Percentiles rank a stretch among this genome's conserved stretches.
Conservation (phyloP, 2,113 vertebrate species). For the Sarotherodon lohbergeri region DNA sequence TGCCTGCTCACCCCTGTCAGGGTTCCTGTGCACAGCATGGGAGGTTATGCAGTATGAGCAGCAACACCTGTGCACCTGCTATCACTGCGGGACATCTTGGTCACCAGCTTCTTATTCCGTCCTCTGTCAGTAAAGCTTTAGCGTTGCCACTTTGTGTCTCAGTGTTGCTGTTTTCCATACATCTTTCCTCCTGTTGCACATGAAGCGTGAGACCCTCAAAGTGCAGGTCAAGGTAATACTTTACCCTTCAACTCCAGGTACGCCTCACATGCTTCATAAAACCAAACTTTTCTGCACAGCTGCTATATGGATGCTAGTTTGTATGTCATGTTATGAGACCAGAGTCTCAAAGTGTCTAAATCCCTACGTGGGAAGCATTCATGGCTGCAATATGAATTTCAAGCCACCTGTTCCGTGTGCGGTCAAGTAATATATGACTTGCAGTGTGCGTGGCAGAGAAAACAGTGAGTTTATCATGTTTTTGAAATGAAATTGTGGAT, state of each 20-base stretch:
- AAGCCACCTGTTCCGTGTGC: not conserved
- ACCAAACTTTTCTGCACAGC: not conserved
- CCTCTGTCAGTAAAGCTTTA: not conserved
- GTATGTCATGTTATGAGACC: not conserved
- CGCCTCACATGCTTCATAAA: not conserved
- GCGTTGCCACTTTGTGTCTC: not conserved
- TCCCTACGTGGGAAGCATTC: not conserved
- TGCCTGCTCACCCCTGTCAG: slow-evolving; percentile 23
- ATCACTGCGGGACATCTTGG: slow-evolving; percentile 8
- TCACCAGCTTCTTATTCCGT: not conserved
- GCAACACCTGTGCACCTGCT: slow-evolving; percentile 51
- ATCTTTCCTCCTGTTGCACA: not conserved
- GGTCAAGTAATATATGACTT: not conserved
- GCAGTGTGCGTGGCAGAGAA: not conserved
- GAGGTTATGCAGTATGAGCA: slow-evolving; percentile 31
- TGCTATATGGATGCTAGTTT: not conserved
- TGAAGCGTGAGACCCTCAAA: not conserved
- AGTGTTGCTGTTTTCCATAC: not conserved
- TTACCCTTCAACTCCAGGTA: not conserved
- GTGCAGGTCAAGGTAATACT: not conserved
- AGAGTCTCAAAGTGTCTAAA: not conserved
- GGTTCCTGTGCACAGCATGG: slow-evolving; percentile 45
- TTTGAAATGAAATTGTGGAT: not conserved
- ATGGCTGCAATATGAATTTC: not conserved
- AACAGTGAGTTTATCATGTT: not conserved